phyloP scores from a whole-genome alignment of 2,113 vertebrate species.

The Apteryx mantelli region DNA sequence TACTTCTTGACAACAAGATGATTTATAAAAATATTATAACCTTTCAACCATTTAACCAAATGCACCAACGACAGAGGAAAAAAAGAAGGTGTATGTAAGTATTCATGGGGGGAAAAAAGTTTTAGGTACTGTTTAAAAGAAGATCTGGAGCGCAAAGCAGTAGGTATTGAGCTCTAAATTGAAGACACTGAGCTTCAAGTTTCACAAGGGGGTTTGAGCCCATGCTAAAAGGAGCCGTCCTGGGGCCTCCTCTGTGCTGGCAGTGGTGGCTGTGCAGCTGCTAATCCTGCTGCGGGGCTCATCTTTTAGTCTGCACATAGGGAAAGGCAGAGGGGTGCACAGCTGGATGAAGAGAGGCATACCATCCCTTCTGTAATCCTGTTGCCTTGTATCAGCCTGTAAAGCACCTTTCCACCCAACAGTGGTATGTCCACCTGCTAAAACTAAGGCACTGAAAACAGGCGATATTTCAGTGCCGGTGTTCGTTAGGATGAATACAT shows the following conservation, averaged over 20 bases:
- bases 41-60: background rate
- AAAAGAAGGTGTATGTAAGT: background rate
- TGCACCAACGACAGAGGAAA: background rate
- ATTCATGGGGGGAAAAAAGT: background rate
- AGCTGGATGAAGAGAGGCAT: background rate
- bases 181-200: background rate
- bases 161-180: background rate
- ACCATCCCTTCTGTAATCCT: background rate
- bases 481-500: background rate
- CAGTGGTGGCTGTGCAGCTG: accelerated
- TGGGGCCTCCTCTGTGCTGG: accelerated
- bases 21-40: background rate
- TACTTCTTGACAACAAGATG: background rate
- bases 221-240: background rate
- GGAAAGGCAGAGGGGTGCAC: background rate
- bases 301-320: too few species aligned
- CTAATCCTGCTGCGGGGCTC: accelerated
- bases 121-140: background rate
- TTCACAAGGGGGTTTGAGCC: background rate
- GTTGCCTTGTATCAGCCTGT: background rate
- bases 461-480: accelerated
- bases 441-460: background rate
- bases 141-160: background rate
- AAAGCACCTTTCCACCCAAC: background rate
- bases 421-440: background rate